phyloP scores from a whole-genome alignment of 2,888 invertebrate genomes.

The Ashinkailepas kermadecensis region DNA sequence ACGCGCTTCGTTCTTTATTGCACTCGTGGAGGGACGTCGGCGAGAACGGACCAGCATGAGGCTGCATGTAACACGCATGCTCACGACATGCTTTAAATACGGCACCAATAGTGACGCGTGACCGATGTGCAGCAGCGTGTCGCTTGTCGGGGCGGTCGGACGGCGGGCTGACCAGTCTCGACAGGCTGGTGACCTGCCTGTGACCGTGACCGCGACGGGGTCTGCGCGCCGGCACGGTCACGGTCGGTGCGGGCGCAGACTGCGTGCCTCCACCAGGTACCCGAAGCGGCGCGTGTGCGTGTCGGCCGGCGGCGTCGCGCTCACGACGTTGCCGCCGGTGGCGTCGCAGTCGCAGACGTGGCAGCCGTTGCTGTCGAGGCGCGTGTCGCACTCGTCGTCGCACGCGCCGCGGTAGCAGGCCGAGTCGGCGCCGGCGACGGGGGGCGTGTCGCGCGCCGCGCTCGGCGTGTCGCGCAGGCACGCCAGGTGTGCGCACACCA shows the following conservation, averaged over 20 bases:
- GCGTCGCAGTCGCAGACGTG: neutral
- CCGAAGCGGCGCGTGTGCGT: neutral
- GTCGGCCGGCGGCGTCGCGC: neutral
- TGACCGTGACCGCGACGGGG: too few relatives aligned
- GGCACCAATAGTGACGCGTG: too few relatives aligned
- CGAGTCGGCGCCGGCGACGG: neutral
- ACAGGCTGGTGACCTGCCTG: too few relatives aligned
- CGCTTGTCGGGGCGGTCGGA: too few relatives aligned
- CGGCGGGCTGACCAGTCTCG: too few relatives aligned
- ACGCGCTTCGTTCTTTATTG: neutral
- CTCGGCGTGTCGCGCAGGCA: neutral
- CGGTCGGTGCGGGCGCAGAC: neutral
- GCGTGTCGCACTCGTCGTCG: neutral
- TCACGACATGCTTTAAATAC: neutral
- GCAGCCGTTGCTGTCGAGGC: neutral
- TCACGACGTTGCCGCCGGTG: neutral
- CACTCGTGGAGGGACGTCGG: neutral
- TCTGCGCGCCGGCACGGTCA: neutral
- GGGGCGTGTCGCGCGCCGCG: neutral
- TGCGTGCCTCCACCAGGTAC: neutral
- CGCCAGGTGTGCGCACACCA: slow-evolving; percentile 11
- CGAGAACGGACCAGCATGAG: neutral
- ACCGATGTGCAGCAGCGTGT: too few relatives aligned
- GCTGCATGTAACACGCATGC: neutral
- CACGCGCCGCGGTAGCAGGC: slow-evolving; percentile 8